A percentile compares a stretch with the other conserved stretches of the same genome.
Evolutionary conservation across 2,113 vertebrate species (phyloP).

Genomic region (Natator depressus): DNA sequence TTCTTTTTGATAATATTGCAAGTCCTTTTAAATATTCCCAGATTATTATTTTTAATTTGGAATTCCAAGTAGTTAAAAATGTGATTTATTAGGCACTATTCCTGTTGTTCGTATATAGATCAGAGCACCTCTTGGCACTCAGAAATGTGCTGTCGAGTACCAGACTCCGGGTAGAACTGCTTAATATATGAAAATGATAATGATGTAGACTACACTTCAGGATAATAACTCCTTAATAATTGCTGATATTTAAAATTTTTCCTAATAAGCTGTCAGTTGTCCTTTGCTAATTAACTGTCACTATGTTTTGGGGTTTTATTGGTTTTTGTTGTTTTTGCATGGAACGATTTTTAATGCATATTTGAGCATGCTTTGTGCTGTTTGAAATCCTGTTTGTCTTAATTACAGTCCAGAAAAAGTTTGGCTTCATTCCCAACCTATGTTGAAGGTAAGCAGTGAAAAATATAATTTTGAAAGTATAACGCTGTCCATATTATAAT

Average conservation of each 20-base stretch:
- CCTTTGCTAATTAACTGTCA: conserved; percentile 33
- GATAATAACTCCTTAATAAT: conserved; percentile 18
- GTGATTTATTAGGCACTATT: neutral
- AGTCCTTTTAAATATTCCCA: neutral
- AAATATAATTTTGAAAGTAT: neutral
- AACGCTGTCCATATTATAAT: neutral
- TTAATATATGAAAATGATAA: conserved; percentile 22
- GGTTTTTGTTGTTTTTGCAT: conserved; percentile 4
- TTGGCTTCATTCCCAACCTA: conserved; percentile 97
- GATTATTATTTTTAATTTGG: neutral
- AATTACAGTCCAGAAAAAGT: conserved; percentile 92
- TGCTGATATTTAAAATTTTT: neutral
- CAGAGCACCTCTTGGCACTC: neutral
- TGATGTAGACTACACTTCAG: neutral
- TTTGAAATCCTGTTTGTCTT: conserved; percentile 80
- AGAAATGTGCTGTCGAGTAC: neutral
- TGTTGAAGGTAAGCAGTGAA: conserved; percentile 92
- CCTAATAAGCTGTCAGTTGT: neutral
- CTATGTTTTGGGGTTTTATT: neutral
- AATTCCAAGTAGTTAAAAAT: neutral
- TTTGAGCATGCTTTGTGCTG: conserved; percentile 64
- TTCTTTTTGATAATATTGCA: neutral
- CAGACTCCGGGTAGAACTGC: neutral
- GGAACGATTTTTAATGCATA: conserved; percentile 55
- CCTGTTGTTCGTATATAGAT: neutral